Base-by-base conservation (phyloP, 2,888 invertebrate genomes). In the Beris chalybata region DNA sequence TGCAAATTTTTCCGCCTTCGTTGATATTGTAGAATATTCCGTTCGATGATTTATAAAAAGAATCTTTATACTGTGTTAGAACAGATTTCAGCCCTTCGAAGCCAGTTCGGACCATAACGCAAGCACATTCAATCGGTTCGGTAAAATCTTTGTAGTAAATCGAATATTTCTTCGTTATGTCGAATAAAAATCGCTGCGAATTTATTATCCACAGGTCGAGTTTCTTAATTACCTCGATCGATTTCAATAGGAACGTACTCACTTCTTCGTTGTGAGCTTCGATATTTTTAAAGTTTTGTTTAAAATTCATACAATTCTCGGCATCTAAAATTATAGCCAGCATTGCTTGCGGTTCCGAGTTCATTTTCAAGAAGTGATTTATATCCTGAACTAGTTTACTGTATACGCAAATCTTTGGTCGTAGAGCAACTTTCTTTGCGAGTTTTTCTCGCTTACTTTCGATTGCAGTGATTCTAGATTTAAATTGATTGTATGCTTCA, bases 101-200 rank as follows among this genome's bases (percentile, higher is more conserved):
- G 3, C 90, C 89, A 70, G 86, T 86, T 2, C 85, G 80, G 67
- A 91, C 83, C 80, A 90, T 88, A 0, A 86, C 83, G 6, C 92
- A 76, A 0, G 89, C 88, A 65, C 85, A 83, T 57, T 89, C 82
- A 15, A 94, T 79, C 0, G 93, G 92, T 68, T 87, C 84, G 0
- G 89, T 84, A 61, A 95, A 82, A 76, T 95, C 95, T 0, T 90
- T 89, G 75, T 92, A 94, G n/a, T 86, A 86, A 3, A 85, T 82
- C 0, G 84, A 81, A 75, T 86, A 90, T 0, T 78, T 78, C 4
- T 74, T 78, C 30, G 86, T 82, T 0, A 76, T 77, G 30, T 79
- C 77, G 66, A 78, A 73, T 1, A 78, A 69, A 70, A 81, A 81
- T 22, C 76, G 71, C 67, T 78, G 75, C 2, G 79, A 76, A 70